Evolutionary conservation across 2,113 vertebrate species (phyloP).

Genomic region (Phrynocephalus versicolor): DNA sequence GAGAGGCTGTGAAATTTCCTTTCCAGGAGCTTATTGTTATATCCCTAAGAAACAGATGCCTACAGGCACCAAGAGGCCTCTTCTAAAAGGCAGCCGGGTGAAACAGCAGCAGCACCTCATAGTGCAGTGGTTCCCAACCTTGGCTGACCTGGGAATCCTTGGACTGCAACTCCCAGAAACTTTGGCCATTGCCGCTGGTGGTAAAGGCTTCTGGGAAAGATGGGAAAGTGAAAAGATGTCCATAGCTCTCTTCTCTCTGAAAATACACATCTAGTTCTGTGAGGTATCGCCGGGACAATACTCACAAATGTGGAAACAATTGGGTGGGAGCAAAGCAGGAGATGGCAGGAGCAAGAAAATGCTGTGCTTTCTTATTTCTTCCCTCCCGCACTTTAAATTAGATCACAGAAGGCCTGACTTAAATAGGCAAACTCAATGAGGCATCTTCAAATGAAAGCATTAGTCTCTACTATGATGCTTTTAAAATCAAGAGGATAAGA

Average conservation of each 20-base stretch:
- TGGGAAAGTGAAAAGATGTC: neutral
- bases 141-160: too few species aligned
- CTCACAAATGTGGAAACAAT: neutral
- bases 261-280: neutral
- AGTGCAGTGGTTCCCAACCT: too few species aligned
- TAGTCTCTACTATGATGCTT: conserved; percentile 40
- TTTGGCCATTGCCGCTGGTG: too few species aligned
- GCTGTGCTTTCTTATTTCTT: conserved; percentile 12
- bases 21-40: neutral
- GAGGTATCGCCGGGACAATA: too few species aligned
- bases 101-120: neutral
- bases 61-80: neutral
- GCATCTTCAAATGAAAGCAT: conserved; percentile 50
- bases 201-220: too few species aligned
- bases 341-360: conserved; percentile 28
- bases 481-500: conserved; percentile 25
- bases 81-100: neutral
- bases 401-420: conserved; percentile 26
- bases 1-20: too few species aligned
- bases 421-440: conserved; percentile 42
- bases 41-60: neutral
- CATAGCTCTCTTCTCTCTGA: neutral
- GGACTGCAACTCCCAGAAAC: too few species aligned
- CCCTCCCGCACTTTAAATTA: conserved; percentile 45
- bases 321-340: conserved; percentile 3